phyloP scores from a whole-genome alignment of 2,888 invertebrate genomes.

The Strigamia maritima region DNA sequence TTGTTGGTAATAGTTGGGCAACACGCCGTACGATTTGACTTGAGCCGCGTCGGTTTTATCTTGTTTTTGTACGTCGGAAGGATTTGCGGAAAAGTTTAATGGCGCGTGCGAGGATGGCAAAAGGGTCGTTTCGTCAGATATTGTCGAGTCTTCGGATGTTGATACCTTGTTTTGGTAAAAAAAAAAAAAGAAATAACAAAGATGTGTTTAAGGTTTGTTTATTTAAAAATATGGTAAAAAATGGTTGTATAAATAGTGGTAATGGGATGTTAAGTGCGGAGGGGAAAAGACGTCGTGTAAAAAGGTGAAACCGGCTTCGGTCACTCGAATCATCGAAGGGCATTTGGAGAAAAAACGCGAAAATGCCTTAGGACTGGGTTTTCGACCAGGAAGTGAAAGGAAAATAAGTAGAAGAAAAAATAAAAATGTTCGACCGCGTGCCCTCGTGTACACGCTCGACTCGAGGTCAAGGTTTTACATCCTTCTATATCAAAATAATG shows the following conservation, averaged over 20 bases:
- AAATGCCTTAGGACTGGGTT: not conserved
- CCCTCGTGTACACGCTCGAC: conserved; percentile 17
- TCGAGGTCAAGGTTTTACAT: conserved; percentile 14
- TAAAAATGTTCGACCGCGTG: conserved; percentile 1
- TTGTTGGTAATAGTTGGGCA: conserved; percentile 19
- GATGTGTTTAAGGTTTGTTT: not conserved
- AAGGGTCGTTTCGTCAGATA: not conserved
- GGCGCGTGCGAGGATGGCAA: conserved; percentile 9
- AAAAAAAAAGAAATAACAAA: not conserved
- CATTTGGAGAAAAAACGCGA: not conserved
- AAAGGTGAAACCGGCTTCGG: conserved; percentile 24
- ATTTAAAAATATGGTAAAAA: not conserved
- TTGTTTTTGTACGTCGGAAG: conserved; percentile 32
- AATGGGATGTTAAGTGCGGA: not conserved
- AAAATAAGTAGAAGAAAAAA: not conserved
- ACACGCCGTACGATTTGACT: conserved; percentile 41
- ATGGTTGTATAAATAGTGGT: not conserved
- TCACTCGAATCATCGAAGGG: conserved; percentile 16
- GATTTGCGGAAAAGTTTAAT: not conserved
- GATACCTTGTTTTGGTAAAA: conserved; percentile 2
- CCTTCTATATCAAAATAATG: not conserved
- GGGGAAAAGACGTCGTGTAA: not conserved
- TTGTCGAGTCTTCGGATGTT: not conserved
- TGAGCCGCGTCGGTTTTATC: conserved; percentile 40
- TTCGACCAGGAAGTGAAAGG: conserved; percentile 29